These are phyloP conservation scores for Muscicapa striata DNA, from an alignment of 2,797 vertebrate species.

Conservation along the genomic window DNA sequence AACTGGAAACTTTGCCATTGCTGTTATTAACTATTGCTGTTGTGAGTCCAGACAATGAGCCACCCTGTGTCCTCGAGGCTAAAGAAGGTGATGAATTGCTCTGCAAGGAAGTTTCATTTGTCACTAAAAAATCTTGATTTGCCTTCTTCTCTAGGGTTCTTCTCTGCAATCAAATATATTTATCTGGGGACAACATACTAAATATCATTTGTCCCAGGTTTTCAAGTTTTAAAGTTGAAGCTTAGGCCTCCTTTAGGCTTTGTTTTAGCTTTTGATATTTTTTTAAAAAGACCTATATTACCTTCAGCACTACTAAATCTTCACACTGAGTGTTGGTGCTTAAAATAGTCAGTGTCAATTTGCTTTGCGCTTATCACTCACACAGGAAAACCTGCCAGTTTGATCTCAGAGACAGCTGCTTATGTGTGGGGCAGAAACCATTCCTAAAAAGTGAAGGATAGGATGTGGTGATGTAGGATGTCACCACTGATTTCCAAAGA, in stretches of 20 bases:
- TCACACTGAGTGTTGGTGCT: background rate
- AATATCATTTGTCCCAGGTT: background rate
- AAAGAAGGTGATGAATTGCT: background rate
- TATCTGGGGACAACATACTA: background rate
- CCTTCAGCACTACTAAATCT: background rate
- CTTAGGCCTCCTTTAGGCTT: background rate
- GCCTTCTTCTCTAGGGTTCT: background rate
- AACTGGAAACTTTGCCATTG: background rate
- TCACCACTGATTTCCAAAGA: constrained; percentile 1
- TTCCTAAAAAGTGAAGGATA: background rate
- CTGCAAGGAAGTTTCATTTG: background rate
- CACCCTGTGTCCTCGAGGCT: fast-evolving
- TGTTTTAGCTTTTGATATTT: background rate
- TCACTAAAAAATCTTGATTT: background rate
- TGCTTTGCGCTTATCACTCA: constrained; percentile 14
- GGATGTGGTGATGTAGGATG: background rate
- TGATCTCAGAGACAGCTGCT: constrained; percentile 5
- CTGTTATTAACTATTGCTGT: background rate
- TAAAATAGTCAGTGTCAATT: constrained; percentile 5
- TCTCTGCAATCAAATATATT: background rate
- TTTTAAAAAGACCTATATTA: background rate
- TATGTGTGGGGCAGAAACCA: background rate
- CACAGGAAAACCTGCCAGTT: constrained; percentile 7
- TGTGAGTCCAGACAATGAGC: background rate
- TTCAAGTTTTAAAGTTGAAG: background rate